Conservation (phyloP, 2,888 invertebrate genomes). For the Mongoloraphidia duomilia region DNA sequence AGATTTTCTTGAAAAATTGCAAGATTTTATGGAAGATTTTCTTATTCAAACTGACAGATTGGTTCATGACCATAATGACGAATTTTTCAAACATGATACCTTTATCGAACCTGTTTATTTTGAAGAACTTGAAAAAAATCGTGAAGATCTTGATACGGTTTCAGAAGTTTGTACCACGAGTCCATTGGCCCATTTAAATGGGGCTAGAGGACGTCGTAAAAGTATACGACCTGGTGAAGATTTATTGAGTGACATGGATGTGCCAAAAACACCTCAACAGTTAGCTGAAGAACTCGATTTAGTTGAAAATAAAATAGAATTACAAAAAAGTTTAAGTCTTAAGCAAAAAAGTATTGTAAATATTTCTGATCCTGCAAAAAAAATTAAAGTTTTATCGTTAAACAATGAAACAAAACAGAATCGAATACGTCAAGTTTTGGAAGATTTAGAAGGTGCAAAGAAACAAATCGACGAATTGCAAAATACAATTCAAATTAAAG, state of each 20-base stretch:
- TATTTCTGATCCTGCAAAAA: slow-evolving; percentile 37
- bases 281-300: slow-evolving; percentile 12
- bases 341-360: slow-evolving; percentile 18
- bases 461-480: slow-evolving; percentile 56
- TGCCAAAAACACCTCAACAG: slow-evolving; percentile 13
- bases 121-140: not conserved
- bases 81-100: slow-evolving; percentile 32
- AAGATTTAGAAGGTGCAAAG: slow-evolving; percentile 49
- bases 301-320: no score
- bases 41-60: slow-evolving; percentile 53
- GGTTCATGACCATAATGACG: slow-evolving; percentile 43
- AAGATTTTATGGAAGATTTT: slow-evolving; percentile 56
- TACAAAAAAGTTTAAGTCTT: no score
- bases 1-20: slow-evolving; percentile 55
- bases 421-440: slow-evolving; percentile 27
- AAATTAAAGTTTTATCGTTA: slow-evolving; percentile 31
- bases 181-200: slow-evolving; percentile 20
- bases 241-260: slow-evolving; percentile 19
- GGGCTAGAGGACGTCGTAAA: slow-evolving; percentile 26
- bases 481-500: slow-evolving; percentile 53
- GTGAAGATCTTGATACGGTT: not conserved
- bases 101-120: no score
- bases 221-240: slow-evolving; percentile 28
- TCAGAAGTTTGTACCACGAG: not conserved
- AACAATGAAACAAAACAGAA: slow-evolving; percentile 27